Evolutionary conservation across 53 echinoderm and acorn worm genomes (phyloP), one percentile per base, ranked within the genome.

Genomic region (Crossaster papposus): DNA sequence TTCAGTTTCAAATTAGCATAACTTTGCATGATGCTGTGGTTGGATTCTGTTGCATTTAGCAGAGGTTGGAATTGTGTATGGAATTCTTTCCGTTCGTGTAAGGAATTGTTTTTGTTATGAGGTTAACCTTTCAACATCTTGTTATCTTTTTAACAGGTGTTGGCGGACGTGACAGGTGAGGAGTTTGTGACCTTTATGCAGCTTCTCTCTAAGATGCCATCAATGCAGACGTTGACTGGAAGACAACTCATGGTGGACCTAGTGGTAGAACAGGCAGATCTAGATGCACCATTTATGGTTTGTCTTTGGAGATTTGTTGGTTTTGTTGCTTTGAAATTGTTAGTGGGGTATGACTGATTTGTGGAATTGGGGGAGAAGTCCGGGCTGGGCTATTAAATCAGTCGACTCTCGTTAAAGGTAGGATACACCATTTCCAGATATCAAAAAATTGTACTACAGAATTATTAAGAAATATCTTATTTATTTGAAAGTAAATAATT

Each of bases 181-280:
- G 99, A 99, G 80, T 99, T 99, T 89, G 91, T 99, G 8, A 79
- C 90, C 20, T 95, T 97, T 84, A 98, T 98, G 94, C 96, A 93
- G 82, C 83, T 98, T 26, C 72, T 98, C 13, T 94, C 93, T 14
- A 83, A 80, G 15, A 90, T 95, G 44, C 78, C 91, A 14, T 82
- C 80, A 15, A 98, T 98, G 98, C 98, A 98, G 89, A 93, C 98
- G 10, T 70, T 96, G 51, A 77, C 81, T 29, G 98, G 98, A 14
- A 91, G 96, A 91, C 91, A 94, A 51, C 96, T 94, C 54, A 86
- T 98, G 78, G 92, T 98, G 22, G 94, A 98, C 20, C 85, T 98
- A 0, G 93, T 96, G 8, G 92, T 85, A 5, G 98, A 98, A 32
- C 98, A 98, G 72, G 98, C 96, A 11, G 98, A 98, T 74, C 91